phyloP scores from a whole-genome alignment of 2,888 invertebrate species.

The Fragum sueziense region DNA sequence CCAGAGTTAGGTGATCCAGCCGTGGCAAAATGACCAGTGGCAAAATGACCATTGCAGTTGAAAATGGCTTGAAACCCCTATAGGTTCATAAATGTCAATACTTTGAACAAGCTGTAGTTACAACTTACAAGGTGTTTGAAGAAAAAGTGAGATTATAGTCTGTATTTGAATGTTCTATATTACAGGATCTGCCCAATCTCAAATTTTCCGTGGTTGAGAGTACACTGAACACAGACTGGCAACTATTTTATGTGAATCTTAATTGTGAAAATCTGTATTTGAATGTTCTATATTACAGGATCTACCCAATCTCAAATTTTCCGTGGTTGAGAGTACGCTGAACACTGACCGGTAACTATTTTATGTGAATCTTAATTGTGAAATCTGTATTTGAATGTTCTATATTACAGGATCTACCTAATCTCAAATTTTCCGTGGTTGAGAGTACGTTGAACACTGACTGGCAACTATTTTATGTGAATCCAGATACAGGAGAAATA shows the following conservation, averaged over 20 bases:
- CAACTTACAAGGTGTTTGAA: no score
- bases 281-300: no score
- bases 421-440: constrained; percentile 23
- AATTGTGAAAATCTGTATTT: no score
- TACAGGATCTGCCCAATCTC: constrained; percentile 62
- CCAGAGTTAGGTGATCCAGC: no score
- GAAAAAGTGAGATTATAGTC: no score
- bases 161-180: no score
- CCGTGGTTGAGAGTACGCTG: neutral
- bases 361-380: constrained; percentile 51
- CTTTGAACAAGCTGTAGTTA: no score
- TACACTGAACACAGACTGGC: constrained; percentile 1
- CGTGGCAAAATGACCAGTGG: no score
- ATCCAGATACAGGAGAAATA: constrained; percentile 47
- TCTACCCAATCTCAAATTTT: constrained; percentile 44
- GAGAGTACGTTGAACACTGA: neutral
- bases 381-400: no score
- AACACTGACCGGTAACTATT: constrained; percentile 44
- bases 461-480: constrained; percentile 49
- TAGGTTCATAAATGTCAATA: no score
- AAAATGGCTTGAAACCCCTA: no score
- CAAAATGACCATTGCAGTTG: no score
- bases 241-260: constrained; percentile 56
- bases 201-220: constrained; percentile 1
- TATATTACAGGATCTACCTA: constrained; percentile 63